phyloP scores from a whole-genome alignment of 2,113 vertebrate genomes.

The Rattus rattus region DNA sequence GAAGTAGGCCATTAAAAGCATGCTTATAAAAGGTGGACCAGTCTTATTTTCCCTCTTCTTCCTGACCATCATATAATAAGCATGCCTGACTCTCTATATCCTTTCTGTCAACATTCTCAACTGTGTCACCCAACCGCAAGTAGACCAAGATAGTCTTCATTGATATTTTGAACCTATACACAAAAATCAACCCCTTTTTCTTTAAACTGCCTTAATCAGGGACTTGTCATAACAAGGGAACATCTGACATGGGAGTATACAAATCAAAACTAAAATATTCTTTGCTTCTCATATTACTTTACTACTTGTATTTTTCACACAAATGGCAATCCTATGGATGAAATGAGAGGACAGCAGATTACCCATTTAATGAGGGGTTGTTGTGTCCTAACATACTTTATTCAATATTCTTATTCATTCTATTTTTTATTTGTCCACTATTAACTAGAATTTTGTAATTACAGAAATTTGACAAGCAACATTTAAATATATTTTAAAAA shows the following conservation, averaged over 20 bases:
- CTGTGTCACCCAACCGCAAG: not conserved
- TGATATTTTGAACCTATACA: not conserved
- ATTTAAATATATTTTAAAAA: constrained; percentile 42
- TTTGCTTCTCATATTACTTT: not conserved
- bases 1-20: not conserved
- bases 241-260: not conserved
- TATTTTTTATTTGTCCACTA: not conserved
- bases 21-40: fast-evolving
- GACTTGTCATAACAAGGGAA: not conserved
- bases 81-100: too few relatives aligned
- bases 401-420: constrained; percentile 1
- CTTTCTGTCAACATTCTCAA: not conserved
- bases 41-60: not conserved
- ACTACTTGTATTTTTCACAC: not conserved
- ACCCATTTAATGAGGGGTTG: not conserved
- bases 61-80: not conserved
- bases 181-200: not conserved
- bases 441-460: constrained; percentile 48
- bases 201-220: not conserved
- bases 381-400: not conserved
- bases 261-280: constrained; percentile 7
- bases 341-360: too few relatives aligned
- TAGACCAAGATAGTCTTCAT: not conserved
- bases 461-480: not conserved
- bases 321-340: not conserved